Evolutionary conservation across 2,888 invertebrate species (phyloP), one percentile per base, ranked within the genome.

Genomic region (Saturnia pavonia): DNA sequence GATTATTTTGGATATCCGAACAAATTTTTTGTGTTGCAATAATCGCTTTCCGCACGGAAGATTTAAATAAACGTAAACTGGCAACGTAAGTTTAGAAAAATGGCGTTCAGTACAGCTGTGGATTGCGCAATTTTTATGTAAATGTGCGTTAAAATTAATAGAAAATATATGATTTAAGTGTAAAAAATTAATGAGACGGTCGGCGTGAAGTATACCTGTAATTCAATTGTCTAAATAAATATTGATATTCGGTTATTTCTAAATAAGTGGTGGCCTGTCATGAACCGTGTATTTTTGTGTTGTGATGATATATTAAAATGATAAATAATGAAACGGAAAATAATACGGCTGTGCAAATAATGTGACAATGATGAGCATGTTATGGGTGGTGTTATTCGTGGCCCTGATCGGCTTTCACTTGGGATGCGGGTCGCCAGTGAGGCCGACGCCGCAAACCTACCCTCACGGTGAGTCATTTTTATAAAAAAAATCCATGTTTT

Each of bases 81-180:
- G 57, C 77, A 91, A 86, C 87, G 88, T 82, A 78, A 73, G 82
- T 80, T 82, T 81, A 85, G 82, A 89, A 92, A 91, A 91, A 93
- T 93, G 91, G 93, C 93, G 94, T 92, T 91, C 87, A 84, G 82
- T 90, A 91, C 92, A 93, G 92, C 91, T 93, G 92, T 88, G 87
- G 91, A 91, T 93, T 94, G 94, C 94, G 94, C 94, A 94, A 94
- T 93, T 93, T 92, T 88, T 86, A 89, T 90, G 88, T 92, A 92
- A 92, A 92, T 91, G 88, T 89, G 86, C 87, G 86, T 84, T 82
- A 88, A 91, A 88, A 88, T 85, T 85, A 83, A 79, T 85, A 81
- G 78, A 78, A 86, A 86, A 85, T 82, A 80, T 79, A 85, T 84
- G 79, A 82, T 87, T 82, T 82, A 84, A 85, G 85, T 85, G 81